phyloP scores from a whole-genome alignment of 2,888 invertebrate species.

The Anoncus sp. region DNA sequence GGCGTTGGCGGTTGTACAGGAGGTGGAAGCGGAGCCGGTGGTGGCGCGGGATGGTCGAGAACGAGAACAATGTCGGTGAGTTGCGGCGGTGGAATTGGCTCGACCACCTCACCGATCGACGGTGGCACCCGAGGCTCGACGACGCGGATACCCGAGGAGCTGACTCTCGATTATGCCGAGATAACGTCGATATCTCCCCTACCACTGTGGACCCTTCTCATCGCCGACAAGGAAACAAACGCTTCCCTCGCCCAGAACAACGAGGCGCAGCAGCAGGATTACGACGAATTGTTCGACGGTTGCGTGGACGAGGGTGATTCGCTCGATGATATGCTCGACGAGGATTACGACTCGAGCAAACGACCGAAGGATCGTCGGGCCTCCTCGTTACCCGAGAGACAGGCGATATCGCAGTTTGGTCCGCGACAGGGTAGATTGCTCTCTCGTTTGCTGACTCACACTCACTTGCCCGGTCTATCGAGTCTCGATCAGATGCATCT shows the following conservation, averaged over 20 bases:
- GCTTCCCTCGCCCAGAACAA: constrained; percentile 77
- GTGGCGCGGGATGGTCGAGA: constrained; percentile 88
- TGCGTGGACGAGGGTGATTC: constrained; percentile 92
- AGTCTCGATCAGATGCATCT: constrained; percentile 99
- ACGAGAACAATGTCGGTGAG: constrained; percentile 95
- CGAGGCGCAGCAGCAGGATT: constrained; percentile 87
- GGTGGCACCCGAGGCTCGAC: too few relatives aligned
- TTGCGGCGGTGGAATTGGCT: constrained; percentile 88
- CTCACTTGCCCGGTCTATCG: constrained; percentile 96
- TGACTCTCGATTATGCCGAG: constrained; percentile 97
- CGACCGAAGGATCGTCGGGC: constrained; percentile 84
- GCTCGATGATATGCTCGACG: constrained; percentile 91
- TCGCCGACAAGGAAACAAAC: constrained; percentile 94
- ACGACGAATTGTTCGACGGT: constrained; percentile 95
- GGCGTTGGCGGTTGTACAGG: constrained; percentile 53
- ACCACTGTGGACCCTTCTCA: constrained; percentile 97
- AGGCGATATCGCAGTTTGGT: constrained; percentile 93
- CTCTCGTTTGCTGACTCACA: constrained; percentile 96
- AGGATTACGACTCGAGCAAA: constrained; percentile 87
- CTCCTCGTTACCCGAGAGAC: constrained; percentile 89
- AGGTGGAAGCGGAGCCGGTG: constrained; percentile 52
- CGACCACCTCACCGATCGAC: constrained; percentile 90
- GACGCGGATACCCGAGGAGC: constrained; percentile 92
- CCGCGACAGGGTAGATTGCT: constrained; percentile 93
- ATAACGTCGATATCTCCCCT: constrained; percentile 99